These are phyloP conservation scores for Microtus agrestis DNA, from an alignment of 2,797 vertebrate genomes.

Conservation along the genomic window DNA sequence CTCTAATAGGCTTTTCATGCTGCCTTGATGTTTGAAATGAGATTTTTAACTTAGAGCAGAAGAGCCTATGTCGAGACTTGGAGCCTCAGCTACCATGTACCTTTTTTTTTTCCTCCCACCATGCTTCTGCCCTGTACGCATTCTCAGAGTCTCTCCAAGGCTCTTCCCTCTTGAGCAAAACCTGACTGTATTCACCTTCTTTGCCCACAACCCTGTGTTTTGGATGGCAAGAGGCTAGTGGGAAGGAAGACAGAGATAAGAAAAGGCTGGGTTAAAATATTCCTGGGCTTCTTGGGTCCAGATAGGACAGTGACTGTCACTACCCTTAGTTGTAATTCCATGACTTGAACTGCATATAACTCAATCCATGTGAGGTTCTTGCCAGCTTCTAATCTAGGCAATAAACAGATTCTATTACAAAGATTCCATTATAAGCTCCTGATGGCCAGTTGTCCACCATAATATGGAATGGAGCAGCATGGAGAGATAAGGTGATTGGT, in stretches of 20 bases:
- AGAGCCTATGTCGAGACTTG: not conserved
- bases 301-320: not conserved
- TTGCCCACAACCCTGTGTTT: no score
- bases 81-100: rapidly evolving
- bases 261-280: not conserved
- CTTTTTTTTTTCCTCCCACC: not conserved
- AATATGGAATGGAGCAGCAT: not conserved
- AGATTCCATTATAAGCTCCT: not conserved
- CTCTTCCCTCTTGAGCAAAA: not conserved
- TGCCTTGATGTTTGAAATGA: not conserved
- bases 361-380: not conserved
- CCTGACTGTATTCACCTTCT: not conserved
- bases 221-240: not conserved
- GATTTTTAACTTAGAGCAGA: not conserved
- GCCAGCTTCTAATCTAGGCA: not conserved
- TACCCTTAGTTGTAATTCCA: not conserved
- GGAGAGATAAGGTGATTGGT: not conserved
- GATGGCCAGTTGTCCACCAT: not conserved
- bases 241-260: no score
- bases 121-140: not conserved
- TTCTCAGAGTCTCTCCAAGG: not conserved
- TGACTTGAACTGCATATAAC: not conserved
- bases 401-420: not conserved
- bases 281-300: no score
- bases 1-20: no score